Percentiles rank a stretch among this genome's conserved stretches.
phyloP scores from a whole-genome alignment of 2,888 invertebrate genomes.

The Lasius platythorax region DNA sequence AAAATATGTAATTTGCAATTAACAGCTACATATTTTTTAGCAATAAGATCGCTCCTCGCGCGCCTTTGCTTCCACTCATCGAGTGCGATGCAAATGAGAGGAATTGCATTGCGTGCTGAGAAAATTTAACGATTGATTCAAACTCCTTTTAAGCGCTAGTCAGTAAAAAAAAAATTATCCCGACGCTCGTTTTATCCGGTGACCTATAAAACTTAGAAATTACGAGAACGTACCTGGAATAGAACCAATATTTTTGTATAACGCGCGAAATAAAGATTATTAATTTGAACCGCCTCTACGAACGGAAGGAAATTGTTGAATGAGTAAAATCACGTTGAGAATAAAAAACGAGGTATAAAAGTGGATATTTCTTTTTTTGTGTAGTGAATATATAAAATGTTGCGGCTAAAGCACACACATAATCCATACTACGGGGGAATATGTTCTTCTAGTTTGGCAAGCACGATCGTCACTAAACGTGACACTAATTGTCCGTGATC shows the following conservation, averaged over 20 bases:
- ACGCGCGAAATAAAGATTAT: background rate
- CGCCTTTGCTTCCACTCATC: constrained; percentile 24
- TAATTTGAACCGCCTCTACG: background rate
- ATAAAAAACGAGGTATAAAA: background rate
- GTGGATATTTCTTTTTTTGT: background rate
- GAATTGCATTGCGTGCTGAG: background rate
- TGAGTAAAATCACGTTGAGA: background rate
- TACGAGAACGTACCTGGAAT: background rate
- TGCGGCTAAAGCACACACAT: background rate
- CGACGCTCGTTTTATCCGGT: background rate
- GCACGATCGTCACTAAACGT: background rate
- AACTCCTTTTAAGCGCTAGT: background rate
- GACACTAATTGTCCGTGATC: background rate
- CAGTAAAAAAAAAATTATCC: background rate
- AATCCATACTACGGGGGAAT: background rate
- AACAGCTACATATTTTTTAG: too few relatives aligned
- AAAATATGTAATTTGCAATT: too few relatives aligned
- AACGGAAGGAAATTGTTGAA: background rate
- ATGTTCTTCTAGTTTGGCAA: background rate
- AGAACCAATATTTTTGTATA: background rate
- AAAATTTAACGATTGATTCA: background rate
- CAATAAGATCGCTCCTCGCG: background rate
- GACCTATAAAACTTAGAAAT: background rate
- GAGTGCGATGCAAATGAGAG: background rate
- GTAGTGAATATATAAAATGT: background rate